Conservation (phyloP, 2,888 invertebrate genomes). For the Clepsis dumicolana region DNA sequence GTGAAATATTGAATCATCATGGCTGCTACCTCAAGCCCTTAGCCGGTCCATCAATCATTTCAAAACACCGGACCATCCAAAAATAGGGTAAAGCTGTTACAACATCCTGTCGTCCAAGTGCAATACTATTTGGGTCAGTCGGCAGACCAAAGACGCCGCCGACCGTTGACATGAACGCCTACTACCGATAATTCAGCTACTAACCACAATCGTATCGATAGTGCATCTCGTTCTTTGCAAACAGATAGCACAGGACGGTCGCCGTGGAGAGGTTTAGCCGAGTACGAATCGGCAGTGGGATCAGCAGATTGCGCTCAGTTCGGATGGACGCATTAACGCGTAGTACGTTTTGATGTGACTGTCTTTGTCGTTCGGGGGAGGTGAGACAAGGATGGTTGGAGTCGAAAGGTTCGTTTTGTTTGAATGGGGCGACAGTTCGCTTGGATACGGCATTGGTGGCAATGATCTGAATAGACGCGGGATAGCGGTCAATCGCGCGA, state of each 20-base stretch:
- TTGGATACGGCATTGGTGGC: slow-evolving; percentile 57
- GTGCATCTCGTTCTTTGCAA: slow-evolving; percentile 4
- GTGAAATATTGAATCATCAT: background rate
- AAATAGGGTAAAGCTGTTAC: slow-evolving; percentile 58
- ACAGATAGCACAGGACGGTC: slow-evolving; percentile 24
- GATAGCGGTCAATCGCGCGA: slow-evolving; percentile 37
- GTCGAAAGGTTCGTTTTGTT: background rate
- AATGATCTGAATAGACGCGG: slow-evolving; percentile 56
- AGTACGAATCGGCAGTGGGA: slow-evolving; percentile 9
- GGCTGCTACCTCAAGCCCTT: background rate
- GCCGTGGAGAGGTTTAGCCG: background rate
- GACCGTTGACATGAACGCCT: slow-evolving; percentile 60
- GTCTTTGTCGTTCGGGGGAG: slow-evolving; percentile 25
- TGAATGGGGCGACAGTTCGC: slow-evolving; percentile 50
- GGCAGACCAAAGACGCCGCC: slow-evolving; percentile 69
- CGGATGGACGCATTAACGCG: background rate
- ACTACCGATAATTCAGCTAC: slow-evolving; percentile 11
- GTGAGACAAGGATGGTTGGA: slow-evolving; percentile 25
- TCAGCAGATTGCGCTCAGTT: slow-evolving; percentile 5
- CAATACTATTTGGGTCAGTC: slow-evolving; percentile 68
- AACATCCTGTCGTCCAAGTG: slow-evolving; percentile 62
- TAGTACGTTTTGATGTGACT: background rate
- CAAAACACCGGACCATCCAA: slow-evolving; percentile 44
- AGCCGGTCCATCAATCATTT: slow-evolving; percentile 22
- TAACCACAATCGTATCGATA: slow-evolving; percentile 1